Evolutionary conservation across 1,140 invertebrate species (phyloP), one percentile per base, ranked within the genome.

Genomic region (Lycorma delicatula): DNA sequence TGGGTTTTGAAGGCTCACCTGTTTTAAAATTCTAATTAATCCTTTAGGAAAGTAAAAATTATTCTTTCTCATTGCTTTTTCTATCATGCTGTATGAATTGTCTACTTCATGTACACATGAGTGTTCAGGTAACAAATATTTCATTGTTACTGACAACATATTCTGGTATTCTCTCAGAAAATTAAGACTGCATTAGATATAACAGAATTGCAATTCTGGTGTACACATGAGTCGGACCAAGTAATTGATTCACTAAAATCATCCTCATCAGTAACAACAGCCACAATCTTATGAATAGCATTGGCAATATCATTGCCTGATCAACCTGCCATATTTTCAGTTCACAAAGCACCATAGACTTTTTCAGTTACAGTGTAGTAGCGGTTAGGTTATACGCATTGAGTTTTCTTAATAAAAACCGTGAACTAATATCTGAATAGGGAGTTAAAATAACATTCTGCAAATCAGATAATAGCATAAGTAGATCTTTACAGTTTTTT

Each of bases 111-210:
- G 66, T 9, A 64, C 36, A 51, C 55, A 58, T 11, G 60, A 61
- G 49, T 68, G 65, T 18, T 63, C 66, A 22, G 67, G 63, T 27
- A 51, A 50, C 20, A 62, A 65, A 61, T 60, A 68, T 60, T 67
- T 67, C 58, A 66, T 58, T 16, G 55, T 65, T 20, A 67, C 57
- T 11, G 11, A 52, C 13, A 41, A 1, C 13, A 68, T 51, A 29
- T 58, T 7, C 16, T 51, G 29, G 49, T 66, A 41, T 3, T 52
- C 46, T 38, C 49, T 29, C 53, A 65, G 47, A 51, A 67, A 64
- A 44, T 60, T 16, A 23, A 46, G 6, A 66, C 38, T 12, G 61
- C 63, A 50, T 55, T 59, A 9, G 60, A 59, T 28, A 68, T 63
- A 22, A 64, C 31, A 18, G 61, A 65, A 51, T 67, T 68, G 38